These are phyloP conservation scores for Bergia sp. DNA, from an alignment of 92 coral and sea anemone genomes.

Conservation along the genomic window DNA sequence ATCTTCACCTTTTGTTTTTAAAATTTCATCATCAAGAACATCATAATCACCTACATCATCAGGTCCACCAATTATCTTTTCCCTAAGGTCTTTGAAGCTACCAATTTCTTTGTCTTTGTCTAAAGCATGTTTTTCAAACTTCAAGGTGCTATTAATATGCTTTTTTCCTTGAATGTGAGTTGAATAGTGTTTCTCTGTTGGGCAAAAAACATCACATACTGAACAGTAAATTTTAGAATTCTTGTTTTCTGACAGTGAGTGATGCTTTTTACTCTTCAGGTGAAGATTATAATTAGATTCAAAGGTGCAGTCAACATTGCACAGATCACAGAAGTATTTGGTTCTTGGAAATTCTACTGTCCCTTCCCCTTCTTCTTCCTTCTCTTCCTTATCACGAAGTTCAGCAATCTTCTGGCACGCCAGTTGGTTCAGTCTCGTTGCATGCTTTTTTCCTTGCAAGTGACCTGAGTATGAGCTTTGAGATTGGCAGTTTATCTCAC, in stretches of 20 bases:
- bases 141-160: conserved; percentile 40
- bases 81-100: conserved; percentile 56
- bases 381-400: conserved; percentile 30
- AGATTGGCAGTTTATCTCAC: conserved; percentile 53
- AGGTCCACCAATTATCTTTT: conserved; percentile 50
- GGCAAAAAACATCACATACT: conserved; percentile 37
- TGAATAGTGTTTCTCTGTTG: conserved; percentile 29
- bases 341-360: conserved; percentile 55
- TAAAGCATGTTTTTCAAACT: conserved; percentile 20
- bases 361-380: conserved; percentile 42
- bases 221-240: conserved; percentile 22
- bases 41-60: conserved; percentile 31
- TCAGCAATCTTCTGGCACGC: conserved; percentile 54
- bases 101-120: conserved; percentile 34
- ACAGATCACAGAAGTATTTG: conserved; percentile 56
- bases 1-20: conserved; percentile 25
- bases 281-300: conserved; percentile 56
- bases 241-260: conserved; percentile 19
- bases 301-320: conserved; percentile 54
- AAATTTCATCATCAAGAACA: conserved; percentile 27
- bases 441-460: conserved; percentile 51
- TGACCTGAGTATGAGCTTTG: conserved; percentile 42
- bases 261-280: conserved; percentile 52
- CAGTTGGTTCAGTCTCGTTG: neutral
- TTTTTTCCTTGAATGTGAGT: conserved; percentile 35